Evolutionary conservation across 2,113 vertebrate genomes (phyloP), one percentile per base, ranked within the genome.

Genomic region (Spheniscus mendiculus): DNA sequence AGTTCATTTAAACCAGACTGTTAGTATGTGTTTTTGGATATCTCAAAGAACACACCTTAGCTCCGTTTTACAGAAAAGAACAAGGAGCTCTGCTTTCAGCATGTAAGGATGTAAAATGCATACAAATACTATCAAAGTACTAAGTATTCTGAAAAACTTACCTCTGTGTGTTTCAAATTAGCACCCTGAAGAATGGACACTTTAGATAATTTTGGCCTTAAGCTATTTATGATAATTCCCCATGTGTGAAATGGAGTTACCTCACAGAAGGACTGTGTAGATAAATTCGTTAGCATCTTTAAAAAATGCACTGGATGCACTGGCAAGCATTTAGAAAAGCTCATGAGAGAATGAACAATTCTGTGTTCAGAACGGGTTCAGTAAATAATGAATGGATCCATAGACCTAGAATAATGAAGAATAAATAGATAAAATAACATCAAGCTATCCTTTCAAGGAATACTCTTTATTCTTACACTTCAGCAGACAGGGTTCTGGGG

Each of bases 221-320:
- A 69, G 65, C 52, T 93, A n/a, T 90, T 90, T 95, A 89, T 78
- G 76, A 26, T 67, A 63, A 89, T 78, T 87, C 18, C 49, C 23
- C 42, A 59, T 74, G 63, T 93, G 78, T 72, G 50, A 93, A 87
- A 89, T 81, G 36, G 55, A 94, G 67, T 87, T 95, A 82, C 76
- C 59, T 89, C 59, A 89, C 72, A 90, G 63, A 83, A 88, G 65
- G 65, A 59, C 65, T 44, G 30, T 50, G 71, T 29, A 90, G 80
- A 82, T 89, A 90, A 94, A 81, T 95, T 89, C 63, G 92, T 95
- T 81, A 78, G 7, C 50, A 62, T 92, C n/a, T 89, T 84, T 94
- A 13, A 89, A 96, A 93, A 93, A 90, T 85, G 63, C 27, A 73
- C 40, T 3, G 2, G 29, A 89, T 94, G 83, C 61, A 71, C 42